Evolutionary conservation across 2,888 invertebrate genomes (phyloP).

Genomic region (Eupeodes latifasciatus): DNA sequence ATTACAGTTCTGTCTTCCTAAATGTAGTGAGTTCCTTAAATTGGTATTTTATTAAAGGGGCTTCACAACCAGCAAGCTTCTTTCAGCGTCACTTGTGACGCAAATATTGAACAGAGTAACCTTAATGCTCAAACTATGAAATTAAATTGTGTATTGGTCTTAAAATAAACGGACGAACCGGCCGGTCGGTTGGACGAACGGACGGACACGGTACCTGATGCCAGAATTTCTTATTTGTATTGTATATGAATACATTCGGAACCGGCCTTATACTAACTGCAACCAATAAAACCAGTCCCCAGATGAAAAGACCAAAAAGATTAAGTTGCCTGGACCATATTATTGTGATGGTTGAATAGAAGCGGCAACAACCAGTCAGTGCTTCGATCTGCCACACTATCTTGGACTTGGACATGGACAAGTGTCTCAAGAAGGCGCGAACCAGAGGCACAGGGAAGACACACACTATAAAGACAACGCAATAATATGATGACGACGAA

Average conservation of each 20-base stretch:
- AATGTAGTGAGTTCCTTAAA: too few species aligned
- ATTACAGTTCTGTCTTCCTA: too few species aligned
- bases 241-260: constrained; percentile 46
- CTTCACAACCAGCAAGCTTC: too few species aligned
- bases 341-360: constrained; percentile 31
- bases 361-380: constrained; percentile 21
- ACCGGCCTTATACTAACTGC: constrained; percentile 39
- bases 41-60: too few species aligned
- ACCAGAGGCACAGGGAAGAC: constrained; percentile 25
- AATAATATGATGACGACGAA: not conserved
- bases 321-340: constrained; percentile 69
- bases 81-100: too few species aligned
- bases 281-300: constrained; percentile 60
- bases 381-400: constrained; percentile 53
- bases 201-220: constrained; percentile 51
- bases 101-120: not conserved
- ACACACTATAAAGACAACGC: constrained; percentile 31
- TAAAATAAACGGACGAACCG: constrained; percentile 11
- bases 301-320: constrained; percentile 62
- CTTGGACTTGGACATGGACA: constrained; percentile 64
- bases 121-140: not conserved
- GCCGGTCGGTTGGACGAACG: constrained; percentile 7
- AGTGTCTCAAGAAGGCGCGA: constrained; percentile 69
- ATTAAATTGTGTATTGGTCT: constrained; percentile 16
- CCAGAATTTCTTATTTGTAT: constrained; percentile 54